These are phyloP conservation scores for Pyxicephalus adspersus DNA, from an alignment of 2,113 vertebrate genomes.

Conservation along the genomic window DNA sequence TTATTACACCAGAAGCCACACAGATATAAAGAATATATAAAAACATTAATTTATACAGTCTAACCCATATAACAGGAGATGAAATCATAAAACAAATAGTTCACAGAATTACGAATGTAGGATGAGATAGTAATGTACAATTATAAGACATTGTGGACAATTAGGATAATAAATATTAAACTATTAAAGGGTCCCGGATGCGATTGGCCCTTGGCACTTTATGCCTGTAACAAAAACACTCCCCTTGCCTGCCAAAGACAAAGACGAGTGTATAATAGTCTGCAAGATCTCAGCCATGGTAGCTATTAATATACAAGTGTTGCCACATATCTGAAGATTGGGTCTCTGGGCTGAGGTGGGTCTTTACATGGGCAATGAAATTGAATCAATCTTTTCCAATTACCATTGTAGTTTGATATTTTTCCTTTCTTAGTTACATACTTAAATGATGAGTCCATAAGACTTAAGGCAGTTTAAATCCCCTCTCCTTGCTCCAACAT, in stretches of 20 bases:
- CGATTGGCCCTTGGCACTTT: slow-evolving; percentile 1
- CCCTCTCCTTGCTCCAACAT: too few species aligned
- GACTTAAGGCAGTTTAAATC: too few species aligned
- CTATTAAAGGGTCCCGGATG: not conserved
- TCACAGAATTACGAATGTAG: not conserved
- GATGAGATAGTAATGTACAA: slow-evolving; percentile 14
- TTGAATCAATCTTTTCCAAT: too few species aligned
- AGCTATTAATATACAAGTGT: too few species aligned
- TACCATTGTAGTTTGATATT: too few species aligned
- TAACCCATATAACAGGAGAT: not conserved
- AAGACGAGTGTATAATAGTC: too few species aligned
- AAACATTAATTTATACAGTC: slow-evolving; percentile 26
- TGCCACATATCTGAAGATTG: too few species aligned
- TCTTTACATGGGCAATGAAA: too few species aligned
- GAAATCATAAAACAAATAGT: slow-evolving; percentile 29
- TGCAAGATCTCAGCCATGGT: too few species aligned
- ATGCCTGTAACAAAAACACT: slow-evolving; percentile 9
- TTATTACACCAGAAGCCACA: slow-evolving; percentile 29
- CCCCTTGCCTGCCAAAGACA: not conserved
- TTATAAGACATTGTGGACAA: slow-evolving; percentile 3
- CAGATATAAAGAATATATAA: slow-evolving; percentile 36
- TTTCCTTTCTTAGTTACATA: too few species aligned
- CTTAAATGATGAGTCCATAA: too few species aligned
- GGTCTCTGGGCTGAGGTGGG: too few species aligned
- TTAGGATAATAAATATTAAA: slow-evolving; percentile 15